Percentiles rank a stretch among this genome's conserved stretches.
Evolutionary conservation across 2,797 vertebrate species (phyloP).

Genomic region (Spea hammondii): DNA sequence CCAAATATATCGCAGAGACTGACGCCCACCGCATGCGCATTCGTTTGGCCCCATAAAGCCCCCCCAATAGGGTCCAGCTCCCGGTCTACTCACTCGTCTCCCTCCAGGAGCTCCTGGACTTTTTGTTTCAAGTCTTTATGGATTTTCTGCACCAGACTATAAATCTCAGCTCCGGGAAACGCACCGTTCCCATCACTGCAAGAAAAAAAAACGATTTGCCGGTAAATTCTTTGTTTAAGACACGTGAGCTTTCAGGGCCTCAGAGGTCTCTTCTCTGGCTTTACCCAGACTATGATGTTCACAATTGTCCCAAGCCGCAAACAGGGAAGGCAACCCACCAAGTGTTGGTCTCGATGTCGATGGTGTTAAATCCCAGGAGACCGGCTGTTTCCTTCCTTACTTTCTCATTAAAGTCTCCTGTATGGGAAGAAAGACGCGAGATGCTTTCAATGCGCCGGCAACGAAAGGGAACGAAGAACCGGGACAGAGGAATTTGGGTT

Average conservation of each 20-base stretch:
- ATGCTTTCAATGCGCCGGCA: neutral
- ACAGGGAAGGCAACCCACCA: conserved; percentile 59
- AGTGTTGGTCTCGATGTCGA: conserved; percentile 58
- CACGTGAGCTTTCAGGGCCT: neutral
- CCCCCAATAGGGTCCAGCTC: neutral
- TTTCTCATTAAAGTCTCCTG: conserved; percentile 65
- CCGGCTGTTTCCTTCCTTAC: conserved; percentile 60
- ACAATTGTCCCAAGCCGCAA: too few relatives aligned
- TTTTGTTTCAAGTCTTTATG: conserved; percentile 61
- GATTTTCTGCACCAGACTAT: conserved; percentile 67
- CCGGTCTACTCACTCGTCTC: conserved; percentile 57
- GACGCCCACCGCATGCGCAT: too few relatives aligned
- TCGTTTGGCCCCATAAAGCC: too few relatives aligned
- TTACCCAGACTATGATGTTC: too few relatives aligned
- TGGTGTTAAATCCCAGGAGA: conserved; percentile 65
- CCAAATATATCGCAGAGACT: too few relatives aligned
- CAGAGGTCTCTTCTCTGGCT: too few relatives aligned
- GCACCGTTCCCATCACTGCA: conserved; percentile 64
- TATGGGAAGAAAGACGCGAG: neutral
- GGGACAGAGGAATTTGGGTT: neutral
- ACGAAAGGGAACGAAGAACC: too few relatives aligned
- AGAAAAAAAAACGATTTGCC: neutral
- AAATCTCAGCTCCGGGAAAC: conserved; percentile 68
- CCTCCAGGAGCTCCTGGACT: conserved; percentile 56
- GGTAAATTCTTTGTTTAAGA: too few relatives aligned